Evolutionary conservation across 2,797 vertebrate species (phyloP), one percentile per base, ranked within the genome.

Genomic region (Mionectes olivaceus): DNA sequence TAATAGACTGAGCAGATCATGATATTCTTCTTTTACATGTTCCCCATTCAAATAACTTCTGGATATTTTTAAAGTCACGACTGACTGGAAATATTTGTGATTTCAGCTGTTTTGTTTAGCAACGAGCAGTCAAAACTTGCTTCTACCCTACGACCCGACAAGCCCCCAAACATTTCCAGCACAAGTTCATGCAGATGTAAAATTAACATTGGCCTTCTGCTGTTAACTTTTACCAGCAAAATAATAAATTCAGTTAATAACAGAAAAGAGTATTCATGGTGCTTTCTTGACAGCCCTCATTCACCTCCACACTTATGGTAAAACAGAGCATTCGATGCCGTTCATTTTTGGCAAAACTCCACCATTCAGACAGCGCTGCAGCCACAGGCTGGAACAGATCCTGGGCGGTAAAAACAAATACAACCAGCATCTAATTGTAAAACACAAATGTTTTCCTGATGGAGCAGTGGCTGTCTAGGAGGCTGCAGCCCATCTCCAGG

Each of bases 361-460:
- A 96, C 93, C 57, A 56, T 96, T 95, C 96, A 97, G 94, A 95
- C 53, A 95, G 89, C 87, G 87, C 90, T 69, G 82, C 95, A 95
- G 94, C 94, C 96, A 90, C 94, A 83, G 90, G 76, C 94, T 87
- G 93, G 94, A 89, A 93, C 59, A 78, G 78, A 94, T 83, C 90
- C 1, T 70, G 83, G 37, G 81, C 81, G 91, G 65, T 95, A 95
- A 96, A 88, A 94, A 56, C 12, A n/a, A 32, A 4, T 2, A 9
- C 53, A 83, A 56, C 30, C 49, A 65, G 35, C 79, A 86, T 94
- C 64, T 94, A 94, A 96, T 56, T 96, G 96, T 94, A 97, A 96
- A 69, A 86, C 88, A 95, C 79, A 92, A 96, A 97, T 94, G 59
- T 44, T 90, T 96, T 97, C 94, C 96, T 95, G 92, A 95, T 97